A percentile compares a stretch with the other conserved stretches of the same genome.
Conservation (phyloP, 2,113 vertebrate genomes). For the Datnioides undecimradiatus region DNA sequence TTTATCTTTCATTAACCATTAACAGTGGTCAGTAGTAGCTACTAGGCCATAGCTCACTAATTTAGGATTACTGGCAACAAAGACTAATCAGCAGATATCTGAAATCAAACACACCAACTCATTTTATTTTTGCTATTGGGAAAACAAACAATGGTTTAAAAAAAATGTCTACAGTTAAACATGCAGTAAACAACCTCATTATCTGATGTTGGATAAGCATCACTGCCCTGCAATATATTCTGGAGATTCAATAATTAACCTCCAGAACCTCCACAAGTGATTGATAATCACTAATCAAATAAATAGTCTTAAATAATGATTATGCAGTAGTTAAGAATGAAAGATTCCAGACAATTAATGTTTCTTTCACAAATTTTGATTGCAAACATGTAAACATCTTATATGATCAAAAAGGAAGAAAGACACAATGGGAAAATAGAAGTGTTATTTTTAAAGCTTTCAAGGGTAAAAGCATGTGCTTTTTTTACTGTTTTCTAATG, state of each 20-base stretch:
- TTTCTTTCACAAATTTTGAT: not conserved
- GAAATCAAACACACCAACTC: not conserved
- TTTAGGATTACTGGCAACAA: not conserved
- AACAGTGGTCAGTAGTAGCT: not conserved
- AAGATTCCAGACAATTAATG: not conserved
- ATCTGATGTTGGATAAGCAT: not conserved
- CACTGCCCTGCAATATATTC: not conserved
- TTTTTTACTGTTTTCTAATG: not conserved
- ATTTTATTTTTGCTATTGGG: not conserved
- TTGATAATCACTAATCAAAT: slow-evolving; percentile 43
- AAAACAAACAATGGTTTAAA: slow-evolving; percentile 11
- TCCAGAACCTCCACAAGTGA: not conserved
- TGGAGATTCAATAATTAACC: not conserved
- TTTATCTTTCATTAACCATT: no score
- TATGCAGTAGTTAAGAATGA: not conserved
- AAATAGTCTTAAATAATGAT: slow-evolving; percentile 65
- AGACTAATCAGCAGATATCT: not conserved
- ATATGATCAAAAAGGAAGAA: not conserved
- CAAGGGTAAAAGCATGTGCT: not conserved
- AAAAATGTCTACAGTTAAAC: slow-evolving; percentile 30
- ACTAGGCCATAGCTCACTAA: not conserved
- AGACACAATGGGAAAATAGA: not conserved
- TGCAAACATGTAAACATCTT: slow-evolving; percentile 2
- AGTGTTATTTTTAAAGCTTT: slow-evolving; percentile 4
- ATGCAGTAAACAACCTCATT: slow-evolving; percentile 2